Base-by-base conservation (phyloP, 2,113 vertebrate genomes). In the Steatornis caripensis region DNA sequence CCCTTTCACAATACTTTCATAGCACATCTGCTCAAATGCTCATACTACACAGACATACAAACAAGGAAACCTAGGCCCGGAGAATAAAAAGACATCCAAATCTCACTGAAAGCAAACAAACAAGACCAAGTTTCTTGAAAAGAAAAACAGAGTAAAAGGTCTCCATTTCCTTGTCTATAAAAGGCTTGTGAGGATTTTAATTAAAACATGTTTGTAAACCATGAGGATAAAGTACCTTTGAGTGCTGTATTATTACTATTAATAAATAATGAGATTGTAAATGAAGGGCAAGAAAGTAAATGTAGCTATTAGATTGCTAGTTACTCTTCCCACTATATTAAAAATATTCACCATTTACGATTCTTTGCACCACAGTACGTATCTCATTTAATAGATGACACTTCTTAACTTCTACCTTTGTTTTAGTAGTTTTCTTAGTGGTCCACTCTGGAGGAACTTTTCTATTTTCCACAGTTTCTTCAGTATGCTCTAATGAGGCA, bases 351-450 rank as follows among this genome's bases (percentile, higher is more conserved):
- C 77, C n/a, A 72, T 78, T 86, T 93, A 53, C 70, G 46, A 61
- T 36, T 55, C 14, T 62, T 61, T 24, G 43, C 11, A n/a, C n/a
- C 62, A 65, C 23, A 77, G 45, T 7, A 46, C 4, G 6, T 26
- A 68, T 37, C 36, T 79, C 45, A 54, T 65, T 89, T 41, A 69
- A 61, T 5, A 64, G 32, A 57, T 64, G 10, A 29, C 46, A 81
- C 15, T 79, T 62, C 41, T 93, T 74, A 46, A 84, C 29, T 70
- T 68, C 32, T 96, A 98, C 98, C 98, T 98, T 98, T 77, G 95
- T 68, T 89, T 94, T 82, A 34, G 84, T 10, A 22, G 84, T 34
- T 48, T 88, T 95, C 64, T 97, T 97, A n/a, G 68, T 46, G 24
- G 60, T 78, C 97, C 98, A 97, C 30, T 87, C 95, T 29, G 87